Evolutionary conservation across 2,888 invertebrate species (phyloP), one percentile per base, ranked within the genome.

Genomic region (Rhagonycha lutea): DNA sequence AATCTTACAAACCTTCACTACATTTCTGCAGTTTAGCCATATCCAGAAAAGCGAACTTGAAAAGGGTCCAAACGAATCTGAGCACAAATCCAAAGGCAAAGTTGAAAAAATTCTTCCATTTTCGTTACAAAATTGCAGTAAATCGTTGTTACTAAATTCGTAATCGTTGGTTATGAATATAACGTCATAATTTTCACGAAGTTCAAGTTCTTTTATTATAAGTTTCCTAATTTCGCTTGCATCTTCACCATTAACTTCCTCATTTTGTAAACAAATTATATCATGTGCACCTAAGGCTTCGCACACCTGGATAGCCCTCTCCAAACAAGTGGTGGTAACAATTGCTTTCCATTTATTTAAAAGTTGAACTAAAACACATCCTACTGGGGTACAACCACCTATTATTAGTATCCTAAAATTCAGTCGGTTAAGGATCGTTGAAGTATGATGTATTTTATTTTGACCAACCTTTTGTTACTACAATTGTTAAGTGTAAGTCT

Each of bases 281-380:
- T 90, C 89, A 73, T 89, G 87, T 14, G 90, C 91, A 14, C 91
- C 91, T 62, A 88, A 85, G 14, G 91, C 91, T 84, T 87, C 88
- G 28, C 89, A 89, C n/a, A 91, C 89, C 8, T 90, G 89, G n/a
- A 88, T 84, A 8, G 90, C 90, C 76, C 90, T 85, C 70, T 88
- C 83, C 81, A 86, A 88, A 79, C 90, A 91, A 11, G 90, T 89
- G 2, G 90, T 88, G 2, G 90, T 89, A 12, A 92, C 88, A 76
- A 89, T 85, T 62, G 90, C 91, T 23, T 90, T 90, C 91, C 91
- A 91, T 65, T 89, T 83, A 79, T 89, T 89, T 26, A 90, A 85
- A 68, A 92, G 83, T 85, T 92, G 92, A 65, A 90, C 89, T 65
- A 92, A 86, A 68, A 92, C 88, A 83, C 91, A 90, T 61, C 91